Base-by-base conservation (phyloP, 2,888 invertebrate species). In the Chloromyia formosa region DNA sequence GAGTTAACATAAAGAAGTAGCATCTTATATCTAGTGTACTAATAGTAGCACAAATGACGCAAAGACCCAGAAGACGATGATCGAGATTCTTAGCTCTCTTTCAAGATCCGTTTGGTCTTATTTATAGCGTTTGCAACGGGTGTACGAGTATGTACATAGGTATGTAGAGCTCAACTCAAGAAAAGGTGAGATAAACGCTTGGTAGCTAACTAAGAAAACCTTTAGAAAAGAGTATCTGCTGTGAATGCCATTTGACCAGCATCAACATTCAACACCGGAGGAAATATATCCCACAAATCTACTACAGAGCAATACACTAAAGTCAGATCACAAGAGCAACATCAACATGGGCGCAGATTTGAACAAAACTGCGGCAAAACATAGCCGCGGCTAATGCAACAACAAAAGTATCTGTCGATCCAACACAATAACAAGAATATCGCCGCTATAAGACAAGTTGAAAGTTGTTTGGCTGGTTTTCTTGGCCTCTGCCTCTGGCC, bases 381-480 rank as follows among this genome's bases (percentile, higher is more conserved):
- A n/a, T n/a, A n/a, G n/a, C 27, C 27, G 27, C 7, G 27, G 27
- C 12, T 49, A 2, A 49, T n/a, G 12, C 49, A 7, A 49, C 49
- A 49, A 49, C 49, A 49, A 49, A n/a, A 49, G 49, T 49, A 35
- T 35, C 27, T 35, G 27, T 35, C 27, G 27, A 35, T 49, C 10
- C 12, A 49, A 20, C 45, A 49, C 49, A 42, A 45, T 45, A 18
- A 45, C 42, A 49, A 18, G n/a, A 66, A 49, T 22, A 66, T 66
- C 27, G 27, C 7, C 3, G 66, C 22, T 49, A 71, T 35, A 58
- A 45, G 71, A 71, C 71, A 56, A 71, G 71, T 71, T 71, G 71
- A 71, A 71, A 71, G 71, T 71, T 71, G 71, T 71, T 71, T 71
- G 71, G 71, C 56, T 56, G 71, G 71, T 71, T 71, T 71, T 71